Conservation (phyloP, 2,113 vertebrate species). For the Salvelinus fontinalis region DNA sequence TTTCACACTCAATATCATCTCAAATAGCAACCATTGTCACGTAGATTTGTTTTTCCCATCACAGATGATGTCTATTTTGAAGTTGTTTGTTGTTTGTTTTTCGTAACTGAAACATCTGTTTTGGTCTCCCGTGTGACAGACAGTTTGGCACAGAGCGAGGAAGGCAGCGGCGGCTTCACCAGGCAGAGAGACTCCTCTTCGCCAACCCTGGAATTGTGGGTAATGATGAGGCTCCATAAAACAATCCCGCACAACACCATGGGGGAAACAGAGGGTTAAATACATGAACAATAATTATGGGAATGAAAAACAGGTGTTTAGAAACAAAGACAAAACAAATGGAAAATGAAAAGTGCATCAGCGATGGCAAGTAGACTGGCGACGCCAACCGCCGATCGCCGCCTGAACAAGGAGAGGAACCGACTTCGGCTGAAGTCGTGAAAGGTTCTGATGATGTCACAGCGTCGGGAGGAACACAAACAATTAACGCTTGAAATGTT, state of each 20-base stretch:
- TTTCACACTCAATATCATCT: conserved; percentile 5
- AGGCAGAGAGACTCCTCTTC: conserved; percentile 19
- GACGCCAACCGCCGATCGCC: too few species aligned
- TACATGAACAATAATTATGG: too few species aligned
- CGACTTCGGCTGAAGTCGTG: too few species aligned
- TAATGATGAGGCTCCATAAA: conserved; percentile 41
- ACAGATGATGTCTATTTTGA: conserved; percentile 49
- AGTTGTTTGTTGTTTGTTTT: conserved; percentile 42
- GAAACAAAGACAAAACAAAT: too few species aligned
- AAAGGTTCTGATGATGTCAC: conserved; percentile 32
- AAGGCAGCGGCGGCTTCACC: background rate
- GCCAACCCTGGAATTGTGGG: conserved; percentile 54
- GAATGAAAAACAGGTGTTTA: too few species aligned
- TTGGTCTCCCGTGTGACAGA: conserved; percentile 47
- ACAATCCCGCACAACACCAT: too few species aligned
- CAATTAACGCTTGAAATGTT: conserved; percentile 35
- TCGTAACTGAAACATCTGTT: conserved; percentile 53
- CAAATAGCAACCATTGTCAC: background rate
- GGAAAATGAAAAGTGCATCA: too few species aligned
- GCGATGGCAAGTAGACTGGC: too few species aligned
- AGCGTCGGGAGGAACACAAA: conserved; percentile 12
- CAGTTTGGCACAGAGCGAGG: conserved; percentile 1
- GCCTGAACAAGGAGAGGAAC: too few species aligned
- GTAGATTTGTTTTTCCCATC: background rate
- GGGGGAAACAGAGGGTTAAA: too few species aligned